Evolutionary conservation across 2,888 invertebrate species (phyloP).

Genomic region (Azorinus chamasolen): DNA sequence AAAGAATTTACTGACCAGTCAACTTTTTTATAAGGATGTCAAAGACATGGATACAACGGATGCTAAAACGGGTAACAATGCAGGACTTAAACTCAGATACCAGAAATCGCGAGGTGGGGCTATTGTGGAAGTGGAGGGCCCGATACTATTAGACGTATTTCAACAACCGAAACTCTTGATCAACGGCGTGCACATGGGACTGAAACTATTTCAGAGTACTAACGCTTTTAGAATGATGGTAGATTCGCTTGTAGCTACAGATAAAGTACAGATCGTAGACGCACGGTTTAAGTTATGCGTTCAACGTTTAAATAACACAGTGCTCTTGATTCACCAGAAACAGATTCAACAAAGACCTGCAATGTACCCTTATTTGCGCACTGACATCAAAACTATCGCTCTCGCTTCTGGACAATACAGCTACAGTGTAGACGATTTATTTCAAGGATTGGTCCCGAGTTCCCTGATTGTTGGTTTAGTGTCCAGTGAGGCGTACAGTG

Average conservation of each 20-base stretch:
- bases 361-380: conserved; percentile 41
- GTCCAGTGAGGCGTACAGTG: conserved; percentile 29
- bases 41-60: no score
- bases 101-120: conserved; percentile 25
- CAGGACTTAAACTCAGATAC: conserved; percentile 24
- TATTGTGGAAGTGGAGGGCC: conserved; percentile 47
- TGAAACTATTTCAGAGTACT: conserved; percentile 44
- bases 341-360: conserved; percentile 34
- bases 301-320: conserved; percentile 21
- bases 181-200: conserved; percentile 38
- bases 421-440: conserved; percentile 32
- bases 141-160: conserved; percentile 27
- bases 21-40: no score
- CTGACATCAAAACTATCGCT: conserved; percentile 48
- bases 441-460: conserved; percentile 37
- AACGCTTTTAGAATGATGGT: conserved; percentile 44
- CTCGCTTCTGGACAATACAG: conserved; percentile 47
- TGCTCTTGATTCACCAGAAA: conserved; percentile 40
- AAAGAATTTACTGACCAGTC: conserved; percentile 4
- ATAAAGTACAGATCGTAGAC: conserved; percentile 45
- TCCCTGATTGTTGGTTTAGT: conserved; percentile 36
- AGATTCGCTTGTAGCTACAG: not conserved
- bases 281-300: conserved; percentile 50
- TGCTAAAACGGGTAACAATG: conserved; percentile 37
- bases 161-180: conserved; percentile 30